These are phyloP conservation scores for Microctonus hyperodae DNA, from an alignment of 2,888 invertebrate species.

Conservation along the genomic window DNA sequence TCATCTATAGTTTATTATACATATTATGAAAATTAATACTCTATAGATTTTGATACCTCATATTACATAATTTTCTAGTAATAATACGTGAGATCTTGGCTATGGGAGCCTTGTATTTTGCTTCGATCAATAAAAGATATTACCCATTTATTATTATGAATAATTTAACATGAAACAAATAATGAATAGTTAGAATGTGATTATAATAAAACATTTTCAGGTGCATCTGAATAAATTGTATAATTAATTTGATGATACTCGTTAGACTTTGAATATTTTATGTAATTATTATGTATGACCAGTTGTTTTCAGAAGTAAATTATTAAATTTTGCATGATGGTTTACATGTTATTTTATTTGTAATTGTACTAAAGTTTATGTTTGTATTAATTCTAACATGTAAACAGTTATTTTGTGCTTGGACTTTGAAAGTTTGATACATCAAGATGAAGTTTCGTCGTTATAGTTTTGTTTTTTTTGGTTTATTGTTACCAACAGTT, in stretches of 20 bases:
- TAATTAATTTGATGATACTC: background rate
- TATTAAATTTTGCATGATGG: no score
- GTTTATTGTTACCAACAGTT: background rate
- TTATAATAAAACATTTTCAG: background rate
- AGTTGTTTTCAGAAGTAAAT: background rate
- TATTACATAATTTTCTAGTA: background rate
- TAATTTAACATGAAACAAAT: background rate
- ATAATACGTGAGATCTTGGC: background rate
- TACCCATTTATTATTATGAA: background rate
- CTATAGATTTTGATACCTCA: background rate
- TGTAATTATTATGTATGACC: background rate
- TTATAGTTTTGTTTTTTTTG: background rate
- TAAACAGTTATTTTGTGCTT: no score
- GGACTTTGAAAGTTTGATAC: no score
- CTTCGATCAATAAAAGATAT: background rate
- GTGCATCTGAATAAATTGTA: background rate
- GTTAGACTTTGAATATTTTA: background rate
- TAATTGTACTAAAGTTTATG: no score
- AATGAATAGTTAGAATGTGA: background rate
- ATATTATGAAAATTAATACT: no score
- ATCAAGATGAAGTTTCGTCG: background rate
- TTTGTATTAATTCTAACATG: no score
- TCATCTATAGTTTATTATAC: no score
- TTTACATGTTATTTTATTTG: no score
- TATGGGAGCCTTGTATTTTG: background rate